These are phyloP conservation scores for Pollimyrus isidori DNA, from an alignment of 2,113 vertebrate genomes.

Conservation along the genomic window DNA sequence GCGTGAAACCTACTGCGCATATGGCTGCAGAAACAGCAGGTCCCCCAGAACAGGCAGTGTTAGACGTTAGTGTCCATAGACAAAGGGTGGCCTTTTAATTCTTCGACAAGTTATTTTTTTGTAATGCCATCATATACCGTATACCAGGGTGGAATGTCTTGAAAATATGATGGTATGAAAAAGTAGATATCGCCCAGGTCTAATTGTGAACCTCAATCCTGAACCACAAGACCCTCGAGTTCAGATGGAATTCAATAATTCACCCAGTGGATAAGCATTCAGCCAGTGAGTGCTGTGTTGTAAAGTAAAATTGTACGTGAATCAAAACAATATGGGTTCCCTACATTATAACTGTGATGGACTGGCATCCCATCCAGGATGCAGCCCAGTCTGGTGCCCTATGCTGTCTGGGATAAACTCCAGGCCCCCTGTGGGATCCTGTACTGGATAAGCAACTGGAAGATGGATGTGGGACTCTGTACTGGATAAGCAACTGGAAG, in stretches of 20 bases:
- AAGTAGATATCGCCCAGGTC: neutral
- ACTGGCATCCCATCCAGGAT: neutral
- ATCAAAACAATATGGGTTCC: neutral
- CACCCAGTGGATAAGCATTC: neutral
- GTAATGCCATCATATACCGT: neutral
- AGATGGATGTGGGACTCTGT: neutral
- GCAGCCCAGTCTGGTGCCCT: neutral
- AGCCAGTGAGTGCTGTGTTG: neutral
- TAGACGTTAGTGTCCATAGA: neutral
- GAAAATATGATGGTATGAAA: neutral
- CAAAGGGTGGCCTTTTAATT: neutral
- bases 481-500: too few species aligned
- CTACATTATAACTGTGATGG: neutral
- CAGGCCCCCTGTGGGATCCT: neutral
- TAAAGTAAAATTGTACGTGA: neutral
- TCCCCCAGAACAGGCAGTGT: neutral
- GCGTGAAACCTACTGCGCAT: neutral
- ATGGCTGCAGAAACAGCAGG: too few species aligned
- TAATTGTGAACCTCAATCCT: neutral
- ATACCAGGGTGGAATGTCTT: neutral
- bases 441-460: too few species aligned
- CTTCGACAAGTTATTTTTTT: neutral
- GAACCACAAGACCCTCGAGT: neutral
- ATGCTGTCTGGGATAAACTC: neutral
- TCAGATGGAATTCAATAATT: neutral